Percentiles rank a stretch among this genome's conserved stretches.
These are phyloP conservation scores for Cryptoblepharus egeriae DNA, from an alignment of 2,797 vertebrate species.

Conservation along the genomic window DNA sequence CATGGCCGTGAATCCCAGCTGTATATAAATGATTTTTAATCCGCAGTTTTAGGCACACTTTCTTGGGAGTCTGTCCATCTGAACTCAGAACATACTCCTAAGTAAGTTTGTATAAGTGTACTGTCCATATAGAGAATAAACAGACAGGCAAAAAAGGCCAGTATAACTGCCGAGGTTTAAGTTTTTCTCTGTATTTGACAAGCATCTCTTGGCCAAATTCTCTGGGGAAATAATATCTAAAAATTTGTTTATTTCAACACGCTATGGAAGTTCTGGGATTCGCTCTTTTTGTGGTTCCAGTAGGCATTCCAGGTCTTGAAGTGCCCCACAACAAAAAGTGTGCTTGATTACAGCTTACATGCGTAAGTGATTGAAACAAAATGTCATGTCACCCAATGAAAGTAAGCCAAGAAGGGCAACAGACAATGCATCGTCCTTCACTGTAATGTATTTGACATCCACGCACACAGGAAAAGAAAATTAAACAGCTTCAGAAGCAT, in stretches of 20 bases:
- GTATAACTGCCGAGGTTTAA: not conserved
- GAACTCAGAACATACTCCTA: too few species aligned
- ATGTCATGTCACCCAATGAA: not conserved
- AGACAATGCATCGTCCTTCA: not conserved
- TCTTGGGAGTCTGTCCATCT: too few species aligned
- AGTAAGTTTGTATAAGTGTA: not conserved
- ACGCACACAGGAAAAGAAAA: conserved; percentile 13
- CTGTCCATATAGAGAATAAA: not conserved
- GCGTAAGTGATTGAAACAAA: not conserved
- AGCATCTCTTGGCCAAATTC: not conserved
- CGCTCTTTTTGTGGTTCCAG: not conserved
- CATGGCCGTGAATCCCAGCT: too few species aligned
- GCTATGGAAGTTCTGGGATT: not conserved
- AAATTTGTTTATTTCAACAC: not conserved
- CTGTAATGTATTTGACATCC: not conserved
- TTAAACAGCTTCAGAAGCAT: not conserved
- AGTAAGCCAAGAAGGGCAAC: not conserved
- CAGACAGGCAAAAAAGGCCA: not conserved
- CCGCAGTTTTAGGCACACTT: too few species aligned
- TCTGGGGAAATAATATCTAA: not conserved
- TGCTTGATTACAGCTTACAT: conserved; percentile 22
- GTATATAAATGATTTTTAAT: too few species aligned
- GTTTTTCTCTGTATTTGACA: not conserved
- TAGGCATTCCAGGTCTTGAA: conserved; percentile 11
- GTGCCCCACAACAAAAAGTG: not conserved